Percentiles rank a stretch among this genome's conserved stretches.
phyloP scores from a whole-genome alignment of 2,113 vertebrate species.

The Trinectes maculatus region DNA sequence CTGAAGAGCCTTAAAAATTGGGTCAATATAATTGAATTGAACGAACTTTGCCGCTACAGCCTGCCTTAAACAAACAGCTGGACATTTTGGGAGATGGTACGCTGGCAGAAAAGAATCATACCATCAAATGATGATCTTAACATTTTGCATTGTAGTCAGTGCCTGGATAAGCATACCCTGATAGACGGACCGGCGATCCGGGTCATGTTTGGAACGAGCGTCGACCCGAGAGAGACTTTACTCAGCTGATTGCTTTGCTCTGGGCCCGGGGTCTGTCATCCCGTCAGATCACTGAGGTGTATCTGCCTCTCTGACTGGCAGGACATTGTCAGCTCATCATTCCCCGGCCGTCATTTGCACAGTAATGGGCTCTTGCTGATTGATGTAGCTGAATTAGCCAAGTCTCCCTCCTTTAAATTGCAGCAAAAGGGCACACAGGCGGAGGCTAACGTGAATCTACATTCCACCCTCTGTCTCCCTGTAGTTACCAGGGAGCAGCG shows the following conservation, averaged over 20 bases:
- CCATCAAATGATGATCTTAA: slow-evolving; percentile 65
- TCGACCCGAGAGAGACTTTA: slow-evolving; percentile 29
- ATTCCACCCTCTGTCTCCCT: slow-evolving; percentile 46
- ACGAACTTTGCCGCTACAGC: too few species aligned
- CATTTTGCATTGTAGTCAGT: slow-evolving; percentile 43
- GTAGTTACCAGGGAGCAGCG: slow-evolving; percentile 62
- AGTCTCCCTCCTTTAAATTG: slow-evolving; percentile 43
- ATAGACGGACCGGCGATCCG: slow-evolving; percentile 57
- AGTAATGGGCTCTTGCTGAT: slow-evolving; percentile 51
- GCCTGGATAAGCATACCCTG: slow-evolving; percentile 60
- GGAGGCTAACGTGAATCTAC: slow-evolving; percentile 37
- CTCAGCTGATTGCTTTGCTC: slow-evolving; percentile 45
- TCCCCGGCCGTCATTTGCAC: slow-evolving; percentile 20
- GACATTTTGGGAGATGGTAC: slow-evolving; percentile 53
- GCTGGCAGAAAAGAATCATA: too few species aligned
- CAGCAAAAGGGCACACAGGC: slow-evolving; percentile 53
- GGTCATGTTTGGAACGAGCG: slow-evolving; percentile 59
- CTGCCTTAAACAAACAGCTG: too few species aligned
- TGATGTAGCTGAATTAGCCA: slow-evolving; percentile 57
- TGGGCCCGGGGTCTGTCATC: slow-evolving; percentile 24
- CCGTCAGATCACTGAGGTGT: slow-evolving; percentile 49
- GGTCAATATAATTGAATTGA: too few species aligned
- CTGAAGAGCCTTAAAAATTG: too few species aligned
- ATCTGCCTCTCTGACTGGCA: slow-evolving; percentile 39
- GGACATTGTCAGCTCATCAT: slow-evolving; percentile 51